phyloP scores from a whole-genome alignment of 2,888 invertebrate species.

The Dryococelus australis region DNA sequence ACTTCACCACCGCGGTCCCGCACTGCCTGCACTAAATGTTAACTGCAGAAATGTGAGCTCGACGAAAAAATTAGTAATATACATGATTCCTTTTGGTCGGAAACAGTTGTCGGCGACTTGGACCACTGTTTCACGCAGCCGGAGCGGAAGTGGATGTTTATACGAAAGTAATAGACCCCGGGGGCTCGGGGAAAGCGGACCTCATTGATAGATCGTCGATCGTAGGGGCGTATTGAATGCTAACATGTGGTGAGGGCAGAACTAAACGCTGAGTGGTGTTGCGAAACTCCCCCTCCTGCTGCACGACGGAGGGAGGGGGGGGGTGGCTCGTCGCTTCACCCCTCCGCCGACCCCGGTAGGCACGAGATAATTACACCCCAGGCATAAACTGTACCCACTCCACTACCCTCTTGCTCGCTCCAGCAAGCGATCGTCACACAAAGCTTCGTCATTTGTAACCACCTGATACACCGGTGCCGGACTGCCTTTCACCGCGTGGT shows the following conservation, averaged over 20 bases:
- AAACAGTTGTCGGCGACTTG: background rate
- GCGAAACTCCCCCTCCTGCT: background rate
- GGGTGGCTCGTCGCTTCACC: background rate
- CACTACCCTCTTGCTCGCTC: background rate
- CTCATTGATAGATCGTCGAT: constrained; percentile 16
- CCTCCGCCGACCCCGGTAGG: background rate
- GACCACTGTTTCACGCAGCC: background rate
- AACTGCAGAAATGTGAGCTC: too few relatives aligned
- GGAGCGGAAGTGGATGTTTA: constrained; percentile 36
- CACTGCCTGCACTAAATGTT: too few relatives aligned
- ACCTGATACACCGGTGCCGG: background rate
- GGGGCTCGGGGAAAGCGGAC: constrained; percentile 13
- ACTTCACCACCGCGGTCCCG: too few relatives aligned
- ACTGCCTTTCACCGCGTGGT: background rate
- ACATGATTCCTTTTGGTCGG: too few relatives aligned
- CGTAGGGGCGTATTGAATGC: background rate
- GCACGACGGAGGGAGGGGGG: background rate
- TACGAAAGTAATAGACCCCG: constrained; percentile 36
- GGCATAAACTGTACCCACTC: background rate
- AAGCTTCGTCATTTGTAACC: background rate
- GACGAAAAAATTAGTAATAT: too few relatives aligned
- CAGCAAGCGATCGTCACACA: background rate
- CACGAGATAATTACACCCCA: constrained; percentile 3
- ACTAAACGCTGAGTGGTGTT: constrained; percentile 16
- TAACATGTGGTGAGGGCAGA: background rate